Conservation (phyloP, 1,140 invertebrate species). For the Trachymyrmex septentrionalis region DNA sequence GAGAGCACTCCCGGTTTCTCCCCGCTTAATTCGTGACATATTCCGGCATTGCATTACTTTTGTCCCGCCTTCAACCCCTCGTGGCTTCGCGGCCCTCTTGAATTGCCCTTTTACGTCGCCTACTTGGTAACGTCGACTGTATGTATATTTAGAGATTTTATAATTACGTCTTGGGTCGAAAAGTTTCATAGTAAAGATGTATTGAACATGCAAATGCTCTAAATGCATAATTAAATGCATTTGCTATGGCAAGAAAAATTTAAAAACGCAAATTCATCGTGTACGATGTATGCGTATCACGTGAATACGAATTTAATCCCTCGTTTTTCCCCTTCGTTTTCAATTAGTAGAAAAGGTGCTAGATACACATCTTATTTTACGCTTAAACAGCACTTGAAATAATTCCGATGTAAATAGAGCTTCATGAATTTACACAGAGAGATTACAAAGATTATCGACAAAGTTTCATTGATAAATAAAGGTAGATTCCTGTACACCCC, state of each 20-base stretch:
- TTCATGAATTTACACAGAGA: background rate
- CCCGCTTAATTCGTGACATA: conserved; percentile 85
- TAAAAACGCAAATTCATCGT: background rate
- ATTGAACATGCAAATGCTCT: background rate
- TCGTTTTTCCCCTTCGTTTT: background rate
- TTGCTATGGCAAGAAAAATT: background rate
- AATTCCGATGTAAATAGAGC: background rate
- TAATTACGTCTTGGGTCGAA: conserved; percentile 31
- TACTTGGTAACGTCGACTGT: conserved; percentile 58
- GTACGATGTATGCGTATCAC: background rate
- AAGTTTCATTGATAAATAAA: background rate
- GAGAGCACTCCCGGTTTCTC: conserved; percentile 81
- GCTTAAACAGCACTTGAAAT: background rate
- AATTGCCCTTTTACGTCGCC: conserved; percentile 77
- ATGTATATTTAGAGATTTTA: conserved; percentile 52
- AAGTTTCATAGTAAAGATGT: background rate
- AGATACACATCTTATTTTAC: background rate
- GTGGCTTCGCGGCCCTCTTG: conserved; percentile 59
- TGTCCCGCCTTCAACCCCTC: conserved; percentile 76
- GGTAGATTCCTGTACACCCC: background rate
- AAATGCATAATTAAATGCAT: background rate
- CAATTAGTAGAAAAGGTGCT: background rate
- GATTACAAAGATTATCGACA: background rate
- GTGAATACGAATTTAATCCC: background rate
- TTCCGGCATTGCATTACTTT: conserved; percentile 82